Evolutionary conservation across 2,888 invertebrate genomes (phyloP), one percentile per base, ranked within the genome.

Genomic region (Apodemia hepburni): DNA sequence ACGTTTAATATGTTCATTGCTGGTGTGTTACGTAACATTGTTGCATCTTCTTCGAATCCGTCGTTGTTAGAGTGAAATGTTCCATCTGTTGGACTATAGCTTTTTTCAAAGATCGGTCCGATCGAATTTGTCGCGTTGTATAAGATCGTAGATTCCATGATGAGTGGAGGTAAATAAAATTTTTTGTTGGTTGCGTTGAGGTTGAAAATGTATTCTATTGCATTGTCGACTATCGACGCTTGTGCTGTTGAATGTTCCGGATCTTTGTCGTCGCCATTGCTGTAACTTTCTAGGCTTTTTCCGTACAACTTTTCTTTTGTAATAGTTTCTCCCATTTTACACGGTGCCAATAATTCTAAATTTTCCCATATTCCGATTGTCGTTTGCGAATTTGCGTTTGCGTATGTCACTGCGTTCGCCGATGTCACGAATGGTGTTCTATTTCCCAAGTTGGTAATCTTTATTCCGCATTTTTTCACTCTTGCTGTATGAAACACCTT

Each of bases 41-140:
- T 17, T 17, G 17, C 17, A 17, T 47, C 47, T 6, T 17, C 47
- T 47, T 47, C 47, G 47, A 47, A 47, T 17, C 47, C 47, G 47
- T 47, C 47, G 47, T 47, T 47, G 47, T 47, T 47, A 4, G 47
- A 47, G 47, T 47, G 47, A 47, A 47, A 47, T 6, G 47, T 47
- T 47, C 47, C n/a, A 17, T 47, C 47, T 17, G 6, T 17, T 17
- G 47, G 47, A 47, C 47, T 47, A 5, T 47, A 47, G 47, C 47
- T 47, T 6, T 47, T 47, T 47, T 47, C n/a, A 6, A 47, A 47
- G 8, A 47, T 47, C 47, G 17, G 17, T 17, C 47, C 17, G 47
- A 47, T 47, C 17, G 17, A 47, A 17, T 47, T 47, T 47, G 47
- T 47, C 17, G 47, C 47, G 47, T 47, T 47, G 47, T 17, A 47